These are phyloP conservation scores for Chrysodeixis includens DNA, from an alignment of 2,888 invertebrate species.

Conservation along the genomic window DNA sequence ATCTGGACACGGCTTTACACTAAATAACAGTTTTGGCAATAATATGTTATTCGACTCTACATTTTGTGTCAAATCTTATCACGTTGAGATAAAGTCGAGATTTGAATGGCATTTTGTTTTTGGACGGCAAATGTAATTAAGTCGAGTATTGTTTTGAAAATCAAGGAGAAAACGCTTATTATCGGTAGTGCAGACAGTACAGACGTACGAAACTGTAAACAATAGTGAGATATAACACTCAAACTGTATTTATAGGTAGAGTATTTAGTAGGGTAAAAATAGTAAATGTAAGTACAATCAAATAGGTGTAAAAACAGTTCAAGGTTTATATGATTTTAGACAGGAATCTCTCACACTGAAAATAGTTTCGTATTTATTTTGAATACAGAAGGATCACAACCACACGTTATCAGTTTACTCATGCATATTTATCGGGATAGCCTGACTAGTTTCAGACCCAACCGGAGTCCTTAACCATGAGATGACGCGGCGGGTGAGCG, in stretches of 20 bases:
- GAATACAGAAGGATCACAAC: no score
- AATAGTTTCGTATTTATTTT: no score
- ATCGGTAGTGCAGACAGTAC: slow-evolving; percentile 6
- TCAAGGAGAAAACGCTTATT: slow-evolving; percentile 14
- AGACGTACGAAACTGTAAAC: slow-evolving; percentile 19
- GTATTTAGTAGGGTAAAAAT: neutral
- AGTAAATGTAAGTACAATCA: neutral
- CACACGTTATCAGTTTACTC: no score
- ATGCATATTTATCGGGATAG: no score
- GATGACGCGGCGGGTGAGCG: no score
- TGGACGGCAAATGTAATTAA: neutral
- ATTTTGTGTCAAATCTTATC: neutral
- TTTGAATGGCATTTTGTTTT: neutral
- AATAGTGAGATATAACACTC: neutral
- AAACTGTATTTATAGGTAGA: neutral
- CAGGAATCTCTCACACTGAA: neutral
- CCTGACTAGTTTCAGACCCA: no score
- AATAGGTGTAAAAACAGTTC: neutral
- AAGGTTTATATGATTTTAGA: neutral
- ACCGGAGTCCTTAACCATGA: no score
- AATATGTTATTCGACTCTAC: neutral
- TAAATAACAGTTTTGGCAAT: neutral
- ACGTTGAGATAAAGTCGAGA: neutral
- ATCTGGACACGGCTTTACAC: slow-evolving; percentile 21
- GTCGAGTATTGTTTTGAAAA: slow-evolving; percentile 23